These are phyloP conservation scores for Nephrotoma flavescens DNA, from an alignment of 2,888 invertebrate genomes.

Conservation along the genomic window DNA sequence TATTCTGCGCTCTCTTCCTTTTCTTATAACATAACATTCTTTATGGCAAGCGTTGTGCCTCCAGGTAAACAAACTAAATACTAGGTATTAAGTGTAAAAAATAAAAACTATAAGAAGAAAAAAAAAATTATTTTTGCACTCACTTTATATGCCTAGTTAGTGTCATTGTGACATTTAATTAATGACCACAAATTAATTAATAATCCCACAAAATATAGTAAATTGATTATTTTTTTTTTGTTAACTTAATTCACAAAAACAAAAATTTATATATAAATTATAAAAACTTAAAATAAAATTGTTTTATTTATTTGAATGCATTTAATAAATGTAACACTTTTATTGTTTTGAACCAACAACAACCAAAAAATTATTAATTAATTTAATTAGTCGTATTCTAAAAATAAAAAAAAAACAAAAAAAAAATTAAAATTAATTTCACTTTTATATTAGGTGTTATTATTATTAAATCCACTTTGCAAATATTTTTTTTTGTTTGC, in stretches of 20 bases:
- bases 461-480: background rate
- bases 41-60: background rate
- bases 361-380: background rate
- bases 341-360: background rate
- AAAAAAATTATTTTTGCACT: conserved; percentile 15
- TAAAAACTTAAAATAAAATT: background rate
- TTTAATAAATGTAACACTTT: background rate
- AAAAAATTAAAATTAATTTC: background rate
- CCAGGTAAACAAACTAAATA: background rate
- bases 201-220: background rate
- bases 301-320: background rate
- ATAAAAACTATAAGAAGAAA: background rate
- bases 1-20: background rate
- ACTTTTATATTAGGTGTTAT: background rate
- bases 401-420: background rate
- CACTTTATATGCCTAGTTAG: conserved; percentile 33
- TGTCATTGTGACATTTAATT: conserved; percentile 23
- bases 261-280: background rate
- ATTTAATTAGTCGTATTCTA: background rate
- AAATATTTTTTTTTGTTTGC: background rate
- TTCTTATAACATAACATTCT: background rate
- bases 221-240: background rate
- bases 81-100: background rate
- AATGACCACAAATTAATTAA: background rate
- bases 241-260: background rate